Evolutionary conservation across 2,888 invertebrate species (phyloP).

Genomic region (Xanthostigma xanthostigma): DNA sequence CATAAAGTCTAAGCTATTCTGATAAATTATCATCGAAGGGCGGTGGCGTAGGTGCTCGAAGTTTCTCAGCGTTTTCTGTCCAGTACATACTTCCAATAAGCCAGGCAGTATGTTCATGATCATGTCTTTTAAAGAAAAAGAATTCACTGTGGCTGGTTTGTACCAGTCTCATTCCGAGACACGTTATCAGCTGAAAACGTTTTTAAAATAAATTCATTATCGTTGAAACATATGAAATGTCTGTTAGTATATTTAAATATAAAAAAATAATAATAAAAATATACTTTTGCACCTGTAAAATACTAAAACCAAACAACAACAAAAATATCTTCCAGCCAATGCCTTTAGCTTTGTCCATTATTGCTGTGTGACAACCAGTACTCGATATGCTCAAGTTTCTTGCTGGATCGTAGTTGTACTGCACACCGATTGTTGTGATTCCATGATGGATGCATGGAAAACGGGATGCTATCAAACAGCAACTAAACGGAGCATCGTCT

Average conservation of each 20-base stretch:
- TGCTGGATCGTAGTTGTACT: constrained; percentile 37
- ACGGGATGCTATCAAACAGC: constrained; percentile 37
- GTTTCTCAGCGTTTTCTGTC: constrained; percentile 11
- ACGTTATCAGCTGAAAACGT: neutral
- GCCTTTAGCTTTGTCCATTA: constrained; percentile 19
- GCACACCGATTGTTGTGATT: constrained; percentile 33
- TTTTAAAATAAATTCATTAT: neutral
- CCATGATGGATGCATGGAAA: constrained; percentile 44
- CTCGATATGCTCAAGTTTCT: constrained; percentile 25
- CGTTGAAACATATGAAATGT: neutral
- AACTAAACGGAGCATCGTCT: constrained; percentile 46
- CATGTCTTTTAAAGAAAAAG: constrained; percentile 15
- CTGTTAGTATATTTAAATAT: neutral
- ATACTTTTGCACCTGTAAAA: constrained; percentile 6
- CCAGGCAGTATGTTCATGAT: constrained; percentile 23
- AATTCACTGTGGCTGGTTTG: constrained; percentile 6
- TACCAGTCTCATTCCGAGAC: constrained; percentile 4
- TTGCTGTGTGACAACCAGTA: constrained; percentile 23
- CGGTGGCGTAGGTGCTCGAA: constrained; percentile 15
- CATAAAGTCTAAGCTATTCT: too few relatives aligned
- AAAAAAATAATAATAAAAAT: neutral
- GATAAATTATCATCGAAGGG: neutral
- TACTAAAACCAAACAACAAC: constrained; percentile 2
- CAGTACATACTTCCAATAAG: constrained; percentile 21
- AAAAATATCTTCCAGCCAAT: constrained; percentile 19